These are phyloP conservation scores for Phataginus tetradactyla DNA, from an alignment of 2,797 vertebrate species.

Conservation along the genomic window DNA sequence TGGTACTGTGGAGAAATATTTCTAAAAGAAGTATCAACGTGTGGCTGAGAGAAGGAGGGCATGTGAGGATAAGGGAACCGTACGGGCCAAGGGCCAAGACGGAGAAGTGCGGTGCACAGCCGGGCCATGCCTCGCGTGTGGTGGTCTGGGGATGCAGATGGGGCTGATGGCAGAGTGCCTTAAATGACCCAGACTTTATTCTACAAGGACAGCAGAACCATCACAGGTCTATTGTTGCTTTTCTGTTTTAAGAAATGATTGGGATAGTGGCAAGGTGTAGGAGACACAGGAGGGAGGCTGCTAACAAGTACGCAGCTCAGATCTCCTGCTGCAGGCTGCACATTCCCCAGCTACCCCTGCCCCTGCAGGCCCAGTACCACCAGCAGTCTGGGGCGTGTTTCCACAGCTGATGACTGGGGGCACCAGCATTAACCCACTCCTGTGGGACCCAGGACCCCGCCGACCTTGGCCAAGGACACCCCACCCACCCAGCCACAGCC, in stretches of 20 bases:
- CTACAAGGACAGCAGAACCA: background rate
- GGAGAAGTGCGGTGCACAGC: background rate
- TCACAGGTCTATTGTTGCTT: background rate
- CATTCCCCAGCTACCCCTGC: background rate
- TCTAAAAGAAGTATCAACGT: slow-evolving; percentile 10
- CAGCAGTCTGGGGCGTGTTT: background rate
- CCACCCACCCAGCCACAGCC: background rate
- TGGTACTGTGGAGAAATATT: background rate
- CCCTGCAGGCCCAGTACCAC: background rate
- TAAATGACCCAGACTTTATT: background rate
- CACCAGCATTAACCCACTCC: background rate
- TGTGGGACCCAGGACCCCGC: background rate
- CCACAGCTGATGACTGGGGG: background rate
- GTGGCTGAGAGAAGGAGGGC: background rate
- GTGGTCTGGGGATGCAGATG: background rate
- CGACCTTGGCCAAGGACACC: background rate
- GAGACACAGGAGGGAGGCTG: background rate
- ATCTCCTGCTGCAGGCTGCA: background rate
- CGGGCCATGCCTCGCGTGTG: background rate
- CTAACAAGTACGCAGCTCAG: background rate
- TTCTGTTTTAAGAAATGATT: background rate
- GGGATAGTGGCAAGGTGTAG: background rate
- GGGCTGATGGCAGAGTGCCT: background rate
- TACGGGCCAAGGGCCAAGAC: background rate
- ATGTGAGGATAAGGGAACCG: background rate